Conservation (phyloP, 1,140 invertebrate species). For the Drosophila quadrilineata region DNA sequence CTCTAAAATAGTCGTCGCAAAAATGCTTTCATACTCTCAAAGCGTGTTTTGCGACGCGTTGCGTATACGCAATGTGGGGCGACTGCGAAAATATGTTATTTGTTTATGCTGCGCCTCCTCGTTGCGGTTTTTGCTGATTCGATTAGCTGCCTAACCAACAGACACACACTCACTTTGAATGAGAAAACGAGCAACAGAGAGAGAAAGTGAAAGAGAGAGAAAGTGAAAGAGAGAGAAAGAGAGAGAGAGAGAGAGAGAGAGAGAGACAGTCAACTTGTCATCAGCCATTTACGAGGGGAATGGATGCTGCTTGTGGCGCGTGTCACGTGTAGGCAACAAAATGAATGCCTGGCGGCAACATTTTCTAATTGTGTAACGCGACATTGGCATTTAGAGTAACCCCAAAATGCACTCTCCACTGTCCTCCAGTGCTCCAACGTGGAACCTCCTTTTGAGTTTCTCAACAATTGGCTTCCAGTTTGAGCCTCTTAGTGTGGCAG, state of each 20-base stretch:
- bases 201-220: too few relatives aligned
- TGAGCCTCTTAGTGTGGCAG: neutral
- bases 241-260: too few relatives aligned
- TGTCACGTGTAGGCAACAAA: conserved; percentile 31
- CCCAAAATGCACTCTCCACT: neutral
- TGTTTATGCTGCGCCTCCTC: conserved; percentile 7
- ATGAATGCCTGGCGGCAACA: conserved; percentile 7
- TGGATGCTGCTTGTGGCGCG: neutral
- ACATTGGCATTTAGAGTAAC: neutral
- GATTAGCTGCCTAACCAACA: conserved; percentile 43
- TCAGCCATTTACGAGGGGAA: too few relatives aligned
- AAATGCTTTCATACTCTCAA: too few relatives aligned
- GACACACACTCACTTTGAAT: too few relatives aligned
- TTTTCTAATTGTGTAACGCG: conserved; percentile 25
- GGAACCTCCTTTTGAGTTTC: too few relatives aligned
- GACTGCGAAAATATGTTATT: neutral
- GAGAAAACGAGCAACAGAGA: too few relatives aligned
- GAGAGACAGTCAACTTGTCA: too few relatives aligned
- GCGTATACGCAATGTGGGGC: conserved; percentile 12
- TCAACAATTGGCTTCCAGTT: conserved; percentile 14
- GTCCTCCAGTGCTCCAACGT: too few relatives aligned
- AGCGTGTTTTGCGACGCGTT: too few relatives aligned
- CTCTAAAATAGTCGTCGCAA: conserved; percentile 13
- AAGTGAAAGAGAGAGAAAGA: too few relatives aligned
- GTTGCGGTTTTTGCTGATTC: conserved; percentile 33